A percentile compares a stretch with the other conserved stretches of the same genome.
phyloP scores from a whole-genome alignment of 2,888 invertebrate genomes.

The Polydrusus cervinus region DNA sequence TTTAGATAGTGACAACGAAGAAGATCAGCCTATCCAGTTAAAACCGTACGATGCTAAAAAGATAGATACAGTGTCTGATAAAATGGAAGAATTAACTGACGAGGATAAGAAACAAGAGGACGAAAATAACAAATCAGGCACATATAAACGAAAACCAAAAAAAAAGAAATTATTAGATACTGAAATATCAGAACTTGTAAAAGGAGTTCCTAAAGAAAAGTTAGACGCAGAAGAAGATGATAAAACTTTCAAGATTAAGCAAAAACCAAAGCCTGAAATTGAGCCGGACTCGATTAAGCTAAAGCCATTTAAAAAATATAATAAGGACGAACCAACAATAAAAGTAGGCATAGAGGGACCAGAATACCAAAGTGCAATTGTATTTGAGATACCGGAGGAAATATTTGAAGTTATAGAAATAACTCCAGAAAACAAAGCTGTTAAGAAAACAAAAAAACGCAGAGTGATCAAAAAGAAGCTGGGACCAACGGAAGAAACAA shows the following conservation, averaged over 20 bases:
- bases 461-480: slow-evolving; percentile 62
- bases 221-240: slow-evolving; percentile 68
- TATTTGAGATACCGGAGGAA: slow-evolving; percentile 67
- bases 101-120: slow-evolving; percentile 57
- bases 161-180: slow-evolving; percentile 56
- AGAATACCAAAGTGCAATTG: slow-evolving; percentile 57
- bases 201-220: slow-evolving; percentile 62
- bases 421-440: slow-evolving; percentile 57
- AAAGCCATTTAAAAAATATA: slow-evolving; percentile 62
- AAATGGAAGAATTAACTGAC: slow-evolving; percentile 65
- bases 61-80: slow-evolving; percentile 66
- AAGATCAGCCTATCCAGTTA: slow-evolving; percentile 60
- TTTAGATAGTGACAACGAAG: slow-evolving; percentile 39
- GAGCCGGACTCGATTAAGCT: slow-evolving; percentile 59
- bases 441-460: slow-evolving; percentile 61
- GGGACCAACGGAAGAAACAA: slow-evolving; percentile 58
- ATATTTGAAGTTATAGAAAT: slow-evolving; percentile 53
- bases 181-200: slow-evolving; percentile 57
- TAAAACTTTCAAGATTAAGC: slow-evolving; percentile 66
- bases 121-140: slow-evolving; percentile 62
- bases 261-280: slow-evolving; percentile 62
- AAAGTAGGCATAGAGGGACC: slow-evolving; percentile 59
- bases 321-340: slow-evolving; percentile 61
- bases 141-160: slow-evolving; percentile 63
- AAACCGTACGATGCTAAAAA: slow-evolving; percentile 67